These are phyloP conservation scores for Monochamus alternatus DNA, from an alignment of 2,888 invertebrate species.

Conservation along the genomic window DNA sequence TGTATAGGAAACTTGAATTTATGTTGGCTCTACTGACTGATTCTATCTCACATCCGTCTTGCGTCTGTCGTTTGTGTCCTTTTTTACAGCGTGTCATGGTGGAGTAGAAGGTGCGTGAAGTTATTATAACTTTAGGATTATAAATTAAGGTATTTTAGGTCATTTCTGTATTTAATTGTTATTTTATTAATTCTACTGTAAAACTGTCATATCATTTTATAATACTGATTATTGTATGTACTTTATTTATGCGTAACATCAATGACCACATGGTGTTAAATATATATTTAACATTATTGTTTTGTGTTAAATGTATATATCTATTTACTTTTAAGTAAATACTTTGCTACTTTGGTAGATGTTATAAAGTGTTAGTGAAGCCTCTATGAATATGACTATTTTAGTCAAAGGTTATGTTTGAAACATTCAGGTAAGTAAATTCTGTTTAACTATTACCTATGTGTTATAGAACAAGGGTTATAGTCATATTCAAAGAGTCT, in stretches of 20 bases:
- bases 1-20: no score
- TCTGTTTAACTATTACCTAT: no score
- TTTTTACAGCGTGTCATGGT: slow-evolving; percentile 66
- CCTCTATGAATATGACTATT: slow-evolving; percentile 69
- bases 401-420: slow-evolving; percentile 49
- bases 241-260: not conserved
- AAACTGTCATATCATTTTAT: not conserved
- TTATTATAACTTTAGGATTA: slow-evolving; percentile 37
- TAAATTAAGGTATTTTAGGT: not conserved
- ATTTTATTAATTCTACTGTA: not conserved
- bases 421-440: slow-evolving; percentile 62
- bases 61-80: not conserved
- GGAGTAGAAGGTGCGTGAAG: slow-evolving; percentile 64
- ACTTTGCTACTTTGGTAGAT: not conserved
- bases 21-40: not conserved
- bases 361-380: slow-evolving; percentile 46
- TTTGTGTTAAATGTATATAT: slow-evolving; percentile 23
- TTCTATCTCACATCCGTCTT: slow-evolving; percentile 17
- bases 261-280: slow-evolving; percentile 9
- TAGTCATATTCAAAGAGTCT: slow-evolving; percentile 69
- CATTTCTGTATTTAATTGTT: not conserved
- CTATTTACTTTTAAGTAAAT: not conserved
- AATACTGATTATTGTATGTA: not conserved
- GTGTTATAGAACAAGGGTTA: slow-evolving; percentile 54
- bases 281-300: slow-evolving; percentile 13